These are phyloP conservation scores for Athalia circularis DNA, from an alignment of 2,888 invertebrate species.

Conservation along the genomic window DNA sequence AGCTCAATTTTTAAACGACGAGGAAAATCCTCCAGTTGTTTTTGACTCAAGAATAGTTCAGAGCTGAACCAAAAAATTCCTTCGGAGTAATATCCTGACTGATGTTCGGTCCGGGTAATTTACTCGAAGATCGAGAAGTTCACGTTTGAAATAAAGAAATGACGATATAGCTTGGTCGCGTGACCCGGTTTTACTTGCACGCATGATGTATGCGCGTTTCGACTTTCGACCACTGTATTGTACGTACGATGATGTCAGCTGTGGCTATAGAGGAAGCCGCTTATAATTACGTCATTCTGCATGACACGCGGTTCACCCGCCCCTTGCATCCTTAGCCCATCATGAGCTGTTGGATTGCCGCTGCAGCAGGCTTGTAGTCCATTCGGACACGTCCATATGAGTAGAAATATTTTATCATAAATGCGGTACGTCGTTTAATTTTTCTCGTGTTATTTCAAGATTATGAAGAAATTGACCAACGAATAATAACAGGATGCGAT, in stretches of 20 bases:
- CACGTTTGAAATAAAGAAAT: neutral
- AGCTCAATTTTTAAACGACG: too few relatives aligned
- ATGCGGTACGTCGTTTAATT: too few relatives aligned
- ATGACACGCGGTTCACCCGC: neutral
- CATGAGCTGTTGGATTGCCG: neutral
- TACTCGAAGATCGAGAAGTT: neutral
- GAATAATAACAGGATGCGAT: too few relatives aligned
- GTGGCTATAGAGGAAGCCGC: neutral
- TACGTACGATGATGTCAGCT: neutral
- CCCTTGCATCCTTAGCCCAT: neutral
- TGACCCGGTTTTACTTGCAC: neutral
- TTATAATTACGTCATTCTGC: constrained; percentile 8
- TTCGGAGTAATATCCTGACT: too few relatives aligned
- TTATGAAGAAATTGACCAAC: too few relatives aligned
- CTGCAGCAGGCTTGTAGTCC: neutral
- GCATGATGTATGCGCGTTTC: neutral
- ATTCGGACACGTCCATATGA: neutral
- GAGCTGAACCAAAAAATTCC: too few relatives aligned
- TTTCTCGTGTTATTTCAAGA: too few relatives aligned
- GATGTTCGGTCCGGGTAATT: neutral
- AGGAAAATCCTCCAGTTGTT: too few relatives aligned
- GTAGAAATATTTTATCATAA: neutral
- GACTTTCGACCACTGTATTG: neutral
- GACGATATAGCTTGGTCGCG: neutral
- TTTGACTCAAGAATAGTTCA: too few relatives aligned